Percentiles rank a stretch among this genome's conserved stretches.
Conservation (phyloP, 1,140 invertebrate species). For the Drosophila novamexicana region DNA sequence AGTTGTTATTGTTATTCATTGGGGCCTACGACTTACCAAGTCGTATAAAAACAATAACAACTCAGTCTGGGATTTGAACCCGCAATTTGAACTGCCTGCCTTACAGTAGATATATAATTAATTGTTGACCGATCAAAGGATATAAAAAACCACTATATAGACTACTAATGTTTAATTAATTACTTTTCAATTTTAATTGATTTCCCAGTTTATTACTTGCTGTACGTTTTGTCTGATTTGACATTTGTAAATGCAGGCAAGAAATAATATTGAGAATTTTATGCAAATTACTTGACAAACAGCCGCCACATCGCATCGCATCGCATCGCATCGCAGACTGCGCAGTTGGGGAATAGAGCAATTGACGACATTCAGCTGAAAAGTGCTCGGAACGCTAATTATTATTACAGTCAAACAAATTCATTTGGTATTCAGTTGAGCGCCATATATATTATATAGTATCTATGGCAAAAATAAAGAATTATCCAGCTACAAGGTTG, state of each 20-base stretch:
- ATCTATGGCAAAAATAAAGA: not conserved
- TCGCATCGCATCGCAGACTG: constrained; percentile 6
- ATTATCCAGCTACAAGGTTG: constrained; percentile 5
- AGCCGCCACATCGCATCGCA: not conserved
- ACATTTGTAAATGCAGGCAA: constrained; percentile 6
- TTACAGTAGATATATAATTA: not conserved
- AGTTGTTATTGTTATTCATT: too few species aligned
- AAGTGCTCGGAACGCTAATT: constrained; percentile 48
- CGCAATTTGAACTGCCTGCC: not conserved
- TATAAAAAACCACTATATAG: not conserved
- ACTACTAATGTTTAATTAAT: not conserved
- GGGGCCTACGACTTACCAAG: not conserved
- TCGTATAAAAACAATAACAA: not conserved
- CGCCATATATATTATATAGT: constrained; percentile 11
- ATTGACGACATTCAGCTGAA: not conserved
- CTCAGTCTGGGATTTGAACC: not conserved
- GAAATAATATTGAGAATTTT: constrained; percentile 21
- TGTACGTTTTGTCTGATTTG: not conserved
- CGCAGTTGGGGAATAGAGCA: constrained; percentile 40
- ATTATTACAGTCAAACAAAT: constrained; percentile 58
- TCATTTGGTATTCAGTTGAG: constrained; percentile 42
- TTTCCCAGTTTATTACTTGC: not conserved
- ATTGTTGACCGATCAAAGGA: not conserved
- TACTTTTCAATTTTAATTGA: not conserved
- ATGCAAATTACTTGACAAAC: constrained; percentile 40